Percentiles rank a stretch among this genome's conserved stretches.
Conservation (phyloP, 2,113 vertebrate species). For the Planiliza haematocheilus region DNA sequence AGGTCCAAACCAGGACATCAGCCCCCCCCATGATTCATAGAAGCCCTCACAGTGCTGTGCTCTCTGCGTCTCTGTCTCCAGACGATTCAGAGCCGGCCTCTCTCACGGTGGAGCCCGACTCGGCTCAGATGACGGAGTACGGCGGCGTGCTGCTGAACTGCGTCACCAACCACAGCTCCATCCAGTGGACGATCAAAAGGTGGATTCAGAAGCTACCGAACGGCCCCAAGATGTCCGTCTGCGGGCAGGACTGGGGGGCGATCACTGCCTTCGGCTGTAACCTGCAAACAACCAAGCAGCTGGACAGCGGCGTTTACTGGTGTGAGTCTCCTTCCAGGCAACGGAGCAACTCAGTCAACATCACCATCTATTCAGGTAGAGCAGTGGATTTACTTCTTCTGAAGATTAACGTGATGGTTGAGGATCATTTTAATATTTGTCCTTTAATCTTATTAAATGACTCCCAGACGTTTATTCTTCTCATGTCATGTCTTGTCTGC, state of each 20-base stretch:
- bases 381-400: too few relatives aligned
- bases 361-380: constrained; percentile 26
- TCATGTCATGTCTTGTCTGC: too few relatives aligned
- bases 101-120: background rate
- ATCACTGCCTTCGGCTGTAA: fast-evolving
- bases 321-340: constrained; percentile 11
- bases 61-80: constrained; percentile 3
- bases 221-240: background rate
- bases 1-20: too few relatives aligned
- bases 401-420: too few relatives aligned
- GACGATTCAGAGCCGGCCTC: background rate
- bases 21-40: too few relatives aligned
- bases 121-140: constrained; percentile 44
- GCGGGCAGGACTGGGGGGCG: background rate
- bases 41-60: too few relatives aligned
- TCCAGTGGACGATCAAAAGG: constrained; percentile 9
- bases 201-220: background rate
- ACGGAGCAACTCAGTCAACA: constrained; percentile 30
- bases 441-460: too few relatives aligned
- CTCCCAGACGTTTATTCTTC: too few relatives aligned
- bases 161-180: background rate
- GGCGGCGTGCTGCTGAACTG: constrained; percentile 1
- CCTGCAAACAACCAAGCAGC: background rate
- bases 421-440: too few relatives aligned
- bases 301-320: constrained; percentile 48